These are phyloP conservation scores for Sapayoa aenigma DNA, from an alignment of 2,113 vertebrate species.

Conservation along the genomic window DNA sequence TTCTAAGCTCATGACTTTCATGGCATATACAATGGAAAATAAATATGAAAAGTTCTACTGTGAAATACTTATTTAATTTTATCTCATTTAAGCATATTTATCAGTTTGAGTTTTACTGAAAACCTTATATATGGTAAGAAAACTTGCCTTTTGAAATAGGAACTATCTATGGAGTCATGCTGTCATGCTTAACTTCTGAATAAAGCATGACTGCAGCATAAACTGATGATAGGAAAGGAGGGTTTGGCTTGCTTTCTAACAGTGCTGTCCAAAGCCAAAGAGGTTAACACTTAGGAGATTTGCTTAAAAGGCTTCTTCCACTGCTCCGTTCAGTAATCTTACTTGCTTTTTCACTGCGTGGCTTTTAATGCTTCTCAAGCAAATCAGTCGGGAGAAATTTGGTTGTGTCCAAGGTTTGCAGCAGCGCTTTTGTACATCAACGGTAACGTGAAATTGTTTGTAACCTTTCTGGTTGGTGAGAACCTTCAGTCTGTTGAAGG, in stretches of 20 bases:
- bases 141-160: conserved; percentile 15
- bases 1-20: neutral
- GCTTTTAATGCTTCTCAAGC: neutral
- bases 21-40: neutral
- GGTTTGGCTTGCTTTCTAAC: conserved; percentile 29
- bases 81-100: conserved; percentile 3
- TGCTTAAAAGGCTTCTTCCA: conserved; percentile 28
- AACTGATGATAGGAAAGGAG: conserved; percentile 14
- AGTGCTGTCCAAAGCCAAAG: conserved; percentile 23
- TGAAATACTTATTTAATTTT: neutral
- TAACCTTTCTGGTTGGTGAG: neutral
- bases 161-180: neutral
- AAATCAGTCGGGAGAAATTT: neutral
- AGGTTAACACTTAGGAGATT: conserved; percentile 26
- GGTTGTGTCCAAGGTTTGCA: neutral
- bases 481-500: neutral
- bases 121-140: neutral
- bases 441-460: neutral
- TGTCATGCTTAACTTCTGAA: conserved; percentile 33
- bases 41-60: neutral
- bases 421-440: neutral
- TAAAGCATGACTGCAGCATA: conserved; percentile 25
- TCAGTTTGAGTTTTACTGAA: neutral
- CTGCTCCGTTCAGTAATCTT: neutral
- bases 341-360: neutral